These are phyloP conservation scores for Agrilus cyanescens DNA, from an alignment of 2,888 invertebrate species.

Conservation along the genomic window DNA sequence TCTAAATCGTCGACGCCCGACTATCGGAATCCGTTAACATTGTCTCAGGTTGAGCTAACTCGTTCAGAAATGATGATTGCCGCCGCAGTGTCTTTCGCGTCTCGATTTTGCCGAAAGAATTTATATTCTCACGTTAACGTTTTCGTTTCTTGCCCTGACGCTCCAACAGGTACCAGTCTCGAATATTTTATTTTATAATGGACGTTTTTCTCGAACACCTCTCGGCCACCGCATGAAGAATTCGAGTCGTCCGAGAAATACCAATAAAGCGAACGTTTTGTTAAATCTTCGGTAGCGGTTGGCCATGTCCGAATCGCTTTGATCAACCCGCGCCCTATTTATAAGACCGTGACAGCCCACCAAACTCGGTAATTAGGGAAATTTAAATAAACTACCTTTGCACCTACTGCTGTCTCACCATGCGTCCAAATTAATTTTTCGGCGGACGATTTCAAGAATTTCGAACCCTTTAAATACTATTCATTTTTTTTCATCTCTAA, in stretches of 20 bases:
- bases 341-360: slow-evolving; percentile 13
- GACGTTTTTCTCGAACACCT: slow-evolving; percentile 23
- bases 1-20: too few relatives aligned
- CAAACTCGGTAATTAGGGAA: slow-evolving; percentile 13
- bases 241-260: slow-evolving; percentile 25
- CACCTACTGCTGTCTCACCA: slow-evolving; percentile 4
- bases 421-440: too few relatives aligned
- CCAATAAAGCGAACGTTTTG: slow-evolving; percentile 24
- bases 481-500: too few relatives aligned
- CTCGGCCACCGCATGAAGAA: slow-evolving; percentile 24
- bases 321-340: slow-evolving; percentile 23
- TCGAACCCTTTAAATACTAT: too few relatives aligned
- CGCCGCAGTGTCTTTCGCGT: too few relatives aligned
- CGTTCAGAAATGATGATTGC: too few relatives aligned
- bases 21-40: too few relatives aligned
- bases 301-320: slow-evolving; percentile 22
- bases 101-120: slow-evolving; percentile 1
- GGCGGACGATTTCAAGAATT: too few relatives aligned
- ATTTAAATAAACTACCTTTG: slow-evolving; percentile 12
- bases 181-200: slow-evolving; percentile 10
- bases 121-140: slow-evolving; percentile 6
- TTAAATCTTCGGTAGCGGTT: slow-evolving; percentile 25
- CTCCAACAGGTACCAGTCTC: slow-evolving; percentile 4
- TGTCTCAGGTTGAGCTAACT: too few relatives aligned
- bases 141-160: slow-evolving; percentile 8